Evolutionary conservation across 1,140 invertebrate genomes (phyloP).

Genomic region (Harlomillsia oculata): DNA sequence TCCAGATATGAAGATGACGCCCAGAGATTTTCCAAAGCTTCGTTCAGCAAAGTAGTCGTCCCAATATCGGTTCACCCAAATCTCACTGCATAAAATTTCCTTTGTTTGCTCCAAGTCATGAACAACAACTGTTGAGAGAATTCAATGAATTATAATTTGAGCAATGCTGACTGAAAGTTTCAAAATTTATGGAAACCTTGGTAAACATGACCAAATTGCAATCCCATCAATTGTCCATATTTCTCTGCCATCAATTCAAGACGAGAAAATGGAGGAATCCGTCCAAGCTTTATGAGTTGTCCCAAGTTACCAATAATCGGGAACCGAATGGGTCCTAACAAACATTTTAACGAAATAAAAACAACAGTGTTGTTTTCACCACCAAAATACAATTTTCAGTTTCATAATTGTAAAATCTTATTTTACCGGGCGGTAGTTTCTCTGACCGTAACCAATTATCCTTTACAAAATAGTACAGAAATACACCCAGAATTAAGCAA

Average conservation of each 20-base stretch:
- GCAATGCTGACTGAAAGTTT: neutral
- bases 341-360: too few relatives aligned
- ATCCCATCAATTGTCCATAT: neutral
- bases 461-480: too few relatives aligned
- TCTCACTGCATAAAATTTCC: slow-evolving; percentile 10
- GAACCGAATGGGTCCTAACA: neutral
- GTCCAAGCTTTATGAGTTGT: neutral
- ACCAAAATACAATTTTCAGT: too few relatives aligned
- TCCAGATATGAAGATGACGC: slow-evolving; percentile 16
- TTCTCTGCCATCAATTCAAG: neutral
- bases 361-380: too few relatives aligned
- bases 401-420: too few relatives aligned
- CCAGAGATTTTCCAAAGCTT: slow-evolving; percentile 18
- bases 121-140: slow-evolving; percentile 12
- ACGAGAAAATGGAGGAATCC: neutral
- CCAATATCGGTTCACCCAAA: slow-evolving; percentile 11
- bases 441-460: too few relatives aligned
- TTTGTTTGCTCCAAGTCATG: slow-evolving; percentile 20
- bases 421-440: too few relatives aligned
- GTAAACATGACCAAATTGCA: neutral
- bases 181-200: neutral
- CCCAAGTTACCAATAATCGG: slow-evolving; percentile 1
- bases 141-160: neutral
- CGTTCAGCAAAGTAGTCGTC: slow-evolving; percentile 10
- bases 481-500: too few relatives aligned